phyloP scores from a whole-genome alignment of 1,140 invertebrate species.

The Eubasilissa regina region DNA sequence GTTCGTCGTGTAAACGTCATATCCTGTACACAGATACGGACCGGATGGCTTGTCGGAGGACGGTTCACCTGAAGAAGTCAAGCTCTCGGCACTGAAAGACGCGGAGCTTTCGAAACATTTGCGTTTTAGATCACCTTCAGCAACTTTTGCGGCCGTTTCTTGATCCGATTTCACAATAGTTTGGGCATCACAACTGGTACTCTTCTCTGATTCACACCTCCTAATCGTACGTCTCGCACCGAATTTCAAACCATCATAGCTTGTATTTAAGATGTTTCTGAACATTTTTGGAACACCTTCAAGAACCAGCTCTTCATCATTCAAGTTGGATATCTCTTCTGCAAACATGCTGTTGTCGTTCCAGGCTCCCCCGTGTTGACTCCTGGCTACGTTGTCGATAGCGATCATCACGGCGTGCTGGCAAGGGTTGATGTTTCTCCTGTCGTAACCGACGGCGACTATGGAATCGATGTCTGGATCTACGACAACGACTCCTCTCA shows the following conservation, averaged over 20 bases:
- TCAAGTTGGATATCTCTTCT: background rate
- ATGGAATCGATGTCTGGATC: slow-evolving; percentile 77
- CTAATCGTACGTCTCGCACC: slow-evolving; percentile 56
- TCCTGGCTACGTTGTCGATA: slow-evolving; percentile 87
- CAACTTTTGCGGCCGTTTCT: slow-evolving; percentile 58
- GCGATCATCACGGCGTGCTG: slow-evolving; percentile 90
- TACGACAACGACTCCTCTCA: slow-evolving; percentile 76
- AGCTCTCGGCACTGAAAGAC: background rate
- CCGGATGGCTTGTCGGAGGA: slow-evolving; percentile 63
- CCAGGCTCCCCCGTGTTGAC: slow-evolving; percentile 88
- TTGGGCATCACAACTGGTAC: background rate
- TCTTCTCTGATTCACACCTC: slow-evolving; percentile 33
- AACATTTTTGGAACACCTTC: slow-evolving; percentile 61
- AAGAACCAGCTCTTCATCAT: background rate
- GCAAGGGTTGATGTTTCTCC: slow-evolving; percentile 78
- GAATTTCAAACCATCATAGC: slow-evolving; percentile 60
- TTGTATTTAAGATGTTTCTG: slow-evolving; percentile 56
- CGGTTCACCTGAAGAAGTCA: background rate
- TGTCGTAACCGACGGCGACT: slow-evolving; percentile 78
- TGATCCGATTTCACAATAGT: no score
- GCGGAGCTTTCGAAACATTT: background rate
- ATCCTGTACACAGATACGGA: slow-evolving; percentile 92
- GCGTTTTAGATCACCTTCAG: slow-evolving; percentile 50
- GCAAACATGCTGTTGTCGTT: slow-evolving; percentile 48
- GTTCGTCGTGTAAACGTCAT: slow-evolving; percentile 85